These are phyloP conservation scores for Gymnoscopelus microlampas DNA, from an alignment of 2,797 vertebrate species.

Conservation along the genomic window DNA sequence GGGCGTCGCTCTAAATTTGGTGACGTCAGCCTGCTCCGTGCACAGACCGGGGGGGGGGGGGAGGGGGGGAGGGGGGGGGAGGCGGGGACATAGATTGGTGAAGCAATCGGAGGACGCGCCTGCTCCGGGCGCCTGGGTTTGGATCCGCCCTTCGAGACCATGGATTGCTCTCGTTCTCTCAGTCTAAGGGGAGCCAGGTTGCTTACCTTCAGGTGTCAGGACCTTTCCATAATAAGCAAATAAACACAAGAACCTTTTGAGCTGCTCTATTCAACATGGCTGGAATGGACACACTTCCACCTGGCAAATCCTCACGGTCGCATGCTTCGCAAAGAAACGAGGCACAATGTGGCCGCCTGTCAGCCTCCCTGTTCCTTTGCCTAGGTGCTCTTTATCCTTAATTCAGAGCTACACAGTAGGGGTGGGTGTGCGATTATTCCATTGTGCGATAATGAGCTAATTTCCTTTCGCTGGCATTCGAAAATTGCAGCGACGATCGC, in stretches of 20 bases:
- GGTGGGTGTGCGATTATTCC: slow-evolving; percentile 50
- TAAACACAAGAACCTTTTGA: slow-evolving; percentile 48
- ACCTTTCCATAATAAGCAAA: slow-evolving; percentile 62
- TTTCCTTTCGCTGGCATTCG: slow-evolving; percentile 56
- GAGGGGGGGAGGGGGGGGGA: too few species aligned
- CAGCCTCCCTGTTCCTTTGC: slow-evolving; percentile 24
- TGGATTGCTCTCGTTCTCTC: too few species aligned
- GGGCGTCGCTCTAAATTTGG: too few species aligned
- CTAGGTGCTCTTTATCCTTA: slow-evolving; percentile 62
- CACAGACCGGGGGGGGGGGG: too few species aligned
- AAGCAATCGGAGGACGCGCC: too few species aligned
- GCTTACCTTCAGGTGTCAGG: slow-evolving; percentile 56
- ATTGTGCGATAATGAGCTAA: slow-evolving; percentile 66
- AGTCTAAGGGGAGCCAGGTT: slow-evolving; percentile 31
- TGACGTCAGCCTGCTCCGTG: too few species aligned
- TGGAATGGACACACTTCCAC: slow-evolving; percentile 18
- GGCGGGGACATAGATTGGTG: too few species aligned
- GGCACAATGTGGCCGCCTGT: slow-evolving; percentile 44
- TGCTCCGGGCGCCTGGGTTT: too few species aligned
- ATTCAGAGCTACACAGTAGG: slow-evolving; percentile 52
- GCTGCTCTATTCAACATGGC: neutral
- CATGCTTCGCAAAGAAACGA: slow-evolving; percentile 25
- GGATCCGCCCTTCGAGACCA: too few species aligned
- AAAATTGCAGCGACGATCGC: slow-evolving; percentile 60
- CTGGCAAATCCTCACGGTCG: slow-evolving; percentile 13